Base-by-base conservation (phyloP, 2,113 vertebrate genomes). In the Microtus pennsylvanicus region DNA sequence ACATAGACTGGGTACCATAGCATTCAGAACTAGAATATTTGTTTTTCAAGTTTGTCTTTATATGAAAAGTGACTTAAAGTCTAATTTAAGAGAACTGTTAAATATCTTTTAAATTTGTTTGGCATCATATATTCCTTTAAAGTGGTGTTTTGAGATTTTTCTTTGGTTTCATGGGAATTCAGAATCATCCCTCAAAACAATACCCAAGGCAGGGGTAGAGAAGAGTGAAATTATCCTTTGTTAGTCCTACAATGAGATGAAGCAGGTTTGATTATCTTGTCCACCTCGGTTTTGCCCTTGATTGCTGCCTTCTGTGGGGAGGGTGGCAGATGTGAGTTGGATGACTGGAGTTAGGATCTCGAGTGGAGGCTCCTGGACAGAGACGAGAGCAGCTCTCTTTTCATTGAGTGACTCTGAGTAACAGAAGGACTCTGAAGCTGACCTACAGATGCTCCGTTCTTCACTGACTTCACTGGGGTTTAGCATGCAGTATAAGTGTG, bases 61-160 rank as follows among this genome's bases (percentile, higher is more conserved):
- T 24, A n/a, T 96, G 85, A 63, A 33, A 91, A 94, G 35, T 91
- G 26, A 76, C 35, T 90, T 94, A 88, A 85, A 33, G 52, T 88
- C 21, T 93, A 47, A 50, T 88, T 94, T 78, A 77, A 96, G 63
- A 67, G 9, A 8, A 91, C 5, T 69, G 75, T 89, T 74, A 87
- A 77, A 45, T 93, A 45, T 26, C 17, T 61, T 67, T 77, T 58
- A 70, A 67, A 65, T 83, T 30, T 94, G 28, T 82, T 74, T 52
- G 65, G 35, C 3, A 65, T 28, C 63, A 77, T n/a, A 45, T 26
- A 61, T 94, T 81, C 26, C 77, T 92, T 89, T 65, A 65, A 93
- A 95, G 52, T 35, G 22, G 17, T 87, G 9, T 33, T 93, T 92
- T 87, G 78, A 89, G 45, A 85, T 89, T 82, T 91, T 10, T 35